Evolutionary conservation across 1,140 invertebrate genomes (phyloP), one percentile per base, ranked within the genome.

Genomic region (Paralvinella palmiformis): DNA sequence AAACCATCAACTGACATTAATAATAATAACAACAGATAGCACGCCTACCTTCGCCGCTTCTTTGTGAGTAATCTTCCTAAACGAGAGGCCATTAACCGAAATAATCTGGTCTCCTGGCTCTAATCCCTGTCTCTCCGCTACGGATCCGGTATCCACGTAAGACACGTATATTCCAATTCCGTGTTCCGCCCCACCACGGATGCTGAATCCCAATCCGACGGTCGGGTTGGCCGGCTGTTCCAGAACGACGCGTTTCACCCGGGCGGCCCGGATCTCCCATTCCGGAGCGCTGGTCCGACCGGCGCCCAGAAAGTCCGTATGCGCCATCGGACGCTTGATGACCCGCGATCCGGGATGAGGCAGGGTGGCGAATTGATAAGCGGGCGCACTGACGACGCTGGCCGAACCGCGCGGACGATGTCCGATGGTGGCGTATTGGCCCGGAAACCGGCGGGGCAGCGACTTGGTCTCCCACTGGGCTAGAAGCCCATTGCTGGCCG

Each of bases 141-240:
- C 90, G 31, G 91, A 93, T 70, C 91, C 89, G 73, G 90, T 89
- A 76, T 94, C 91, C n/a, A 96, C 91, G 7, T 91, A 91, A 1
- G 92, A 94, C 68, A 95, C 89, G 79, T 93, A 96, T 73, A 95
- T 93, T 3, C 92, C 92, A 48, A 94, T 84, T 69, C 91, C 92
- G 79, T 94, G 94, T 76, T 95, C 92, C 22, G 91, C 85, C 7
- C 92, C 92, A 41, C 92, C 92, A 52, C 92, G 82, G 62, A 95
- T 95, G 90, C 94, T 92, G 63, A 95, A 81, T n/a, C 92, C 92
- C 62, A 94, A 79, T 55, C 90, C 91, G 73, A 93, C 89, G 0
- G 90, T 91, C 4, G 90, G 89, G 74, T 93, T 60, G 22, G 59
- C 17, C n/a, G n/a, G n/a, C 52, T 36, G 58, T 6, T 33, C 24